A percentile compares a stretch with the other conserved stretches of the same genome.
phyloP scores from a whole-genome alignment of 2,888 invertebrate genomes.

The Villa cingulata region DNA sequence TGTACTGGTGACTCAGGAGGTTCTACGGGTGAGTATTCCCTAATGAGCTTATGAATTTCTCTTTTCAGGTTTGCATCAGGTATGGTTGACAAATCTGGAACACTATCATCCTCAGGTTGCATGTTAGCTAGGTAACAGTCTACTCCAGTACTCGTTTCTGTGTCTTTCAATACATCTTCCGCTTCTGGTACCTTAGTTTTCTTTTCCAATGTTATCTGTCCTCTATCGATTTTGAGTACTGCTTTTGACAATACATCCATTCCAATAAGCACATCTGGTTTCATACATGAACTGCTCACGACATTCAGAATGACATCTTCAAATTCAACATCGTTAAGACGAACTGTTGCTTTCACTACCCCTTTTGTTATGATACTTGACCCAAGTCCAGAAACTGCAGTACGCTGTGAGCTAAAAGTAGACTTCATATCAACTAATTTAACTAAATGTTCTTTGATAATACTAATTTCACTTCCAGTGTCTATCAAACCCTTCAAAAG shows the following conservation, averaged over 20 bases:
- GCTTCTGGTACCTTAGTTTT: neutral
- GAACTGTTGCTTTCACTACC: neutral
- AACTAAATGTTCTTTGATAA: neutral
- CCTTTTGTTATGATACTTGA: neutral
- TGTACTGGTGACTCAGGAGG: too few species aligned
- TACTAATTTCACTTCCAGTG: neutral
- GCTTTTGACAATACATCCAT: neutral
- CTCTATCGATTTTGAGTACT: neutral
- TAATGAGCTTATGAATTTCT: neutral
- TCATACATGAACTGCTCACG: too few species aligned
- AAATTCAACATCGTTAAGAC: neutral
- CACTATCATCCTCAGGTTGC: too few species aligned
- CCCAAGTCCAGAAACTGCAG: neutral
- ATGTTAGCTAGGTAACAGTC: neutral
- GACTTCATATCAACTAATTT: neutral
- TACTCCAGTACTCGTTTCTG: neutral
- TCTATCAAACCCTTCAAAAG: neutral
- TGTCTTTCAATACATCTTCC: neutral
- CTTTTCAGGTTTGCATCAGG: neutral
- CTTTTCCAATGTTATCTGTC: neutral
- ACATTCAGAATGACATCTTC: neutral
- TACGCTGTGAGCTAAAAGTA: neutral
- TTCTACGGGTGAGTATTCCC: neutral
- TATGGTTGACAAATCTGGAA: neutral
- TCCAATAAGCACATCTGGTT: neutral